phyloP scores from a whole-genome alignment of 2,888 invertebrate genomes.

The Omphaloscelis lunosa region DNA sequence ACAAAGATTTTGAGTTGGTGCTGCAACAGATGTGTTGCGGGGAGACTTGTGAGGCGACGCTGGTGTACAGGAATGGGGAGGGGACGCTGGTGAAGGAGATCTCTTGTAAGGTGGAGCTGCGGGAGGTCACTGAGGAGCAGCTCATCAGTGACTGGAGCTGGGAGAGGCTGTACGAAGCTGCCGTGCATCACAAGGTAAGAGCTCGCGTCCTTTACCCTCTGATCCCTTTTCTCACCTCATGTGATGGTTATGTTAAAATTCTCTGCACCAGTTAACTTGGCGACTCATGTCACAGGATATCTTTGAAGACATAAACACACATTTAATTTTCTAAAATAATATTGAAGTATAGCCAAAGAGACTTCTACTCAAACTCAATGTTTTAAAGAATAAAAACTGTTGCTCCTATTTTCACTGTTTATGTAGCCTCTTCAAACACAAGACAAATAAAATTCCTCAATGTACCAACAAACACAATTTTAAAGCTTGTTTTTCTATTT shows the following conservation, averaged over 20 bases:
- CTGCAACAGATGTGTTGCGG: slow-evolving; percentile 89
- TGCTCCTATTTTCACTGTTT: not conserved
- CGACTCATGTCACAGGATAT: not conserved
- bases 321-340: not conserved
- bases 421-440: not conserved
- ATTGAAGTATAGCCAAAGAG: not conserved
- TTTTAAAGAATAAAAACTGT: slow-evolving; percentile 23
- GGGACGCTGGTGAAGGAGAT: slow-evolving; percentile 79
- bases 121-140: slow-evolving; percentile 85
- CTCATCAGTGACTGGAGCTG: slow-evolving; percentile 91
- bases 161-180: slow-evolving; percentile 87
- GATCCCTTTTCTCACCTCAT: not conserved
- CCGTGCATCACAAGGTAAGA: slow-evolving; percentile 87
- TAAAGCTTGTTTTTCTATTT: not conserved
- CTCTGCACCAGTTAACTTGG: not conserved
- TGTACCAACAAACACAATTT: not conserved
- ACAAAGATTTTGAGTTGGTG: slow-evolving; percentile 89
- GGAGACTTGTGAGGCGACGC: slow-evolving; percentile 83
- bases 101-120: slow-evolving; percentile 83
- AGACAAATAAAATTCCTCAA: slow-evolving; percentile 29
- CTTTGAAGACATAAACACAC: not conserved
- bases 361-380: not conserved
- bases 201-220: not conserved
- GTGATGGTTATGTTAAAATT: not conserved
- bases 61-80: slow-evolving; percentile 79